phyloP scores from a whole-genome alignment of 2,113 vertebrate genomes.

The Orthonyx spaldingii region DNA sequence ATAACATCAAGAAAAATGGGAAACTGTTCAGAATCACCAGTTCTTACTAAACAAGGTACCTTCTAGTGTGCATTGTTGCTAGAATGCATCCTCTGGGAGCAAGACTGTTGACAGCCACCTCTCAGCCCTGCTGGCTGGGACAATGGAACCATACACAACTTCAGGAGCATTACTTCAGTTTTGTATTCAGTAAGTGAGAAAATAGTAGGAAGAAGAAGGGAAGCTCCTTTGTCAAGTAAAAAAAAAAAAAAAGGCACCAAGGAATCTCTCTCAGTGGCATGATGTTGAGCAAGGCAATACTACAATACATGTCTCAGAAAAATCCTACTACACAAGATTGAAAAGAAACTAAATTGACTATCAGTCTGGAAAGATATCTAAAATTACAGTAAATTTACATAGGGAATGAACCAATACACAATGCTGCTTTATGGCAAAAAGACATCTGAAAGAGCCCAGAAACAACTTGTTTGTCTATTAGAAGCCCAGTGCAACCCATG shows the following conservation, averaged over 20 bases:
- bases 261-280: background rate
- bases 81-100: background rate
- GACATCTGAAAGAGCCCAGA: background rate
- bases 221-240: background rate
- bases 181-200: background rate
- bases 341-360: background rate
- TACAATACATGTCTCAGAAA: background rate
- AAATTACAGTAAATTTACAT: background rate
- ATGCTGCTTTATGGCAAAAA: background rate
- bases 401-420: background rate
- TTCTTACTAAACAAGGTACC: background rate
- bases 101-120: background rate
- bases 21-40: background rate
- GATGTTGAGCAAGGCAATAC: background rate
- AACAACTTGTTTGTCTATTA: background rate
- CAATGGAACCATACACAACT: background rate
- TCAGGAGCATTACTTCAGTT: background rate
- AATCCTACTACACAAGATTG: background rate
- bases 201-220: background rate
- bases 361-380: background rate
- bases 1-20: background rate
- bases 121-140: background rate
- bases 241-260: background rate
- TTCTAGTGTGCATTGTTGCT: background rate
- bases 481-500: background rate